Conservation (phyloP, 2,888 invertebrate species). For the Ctenicera cuprea region DNA sequence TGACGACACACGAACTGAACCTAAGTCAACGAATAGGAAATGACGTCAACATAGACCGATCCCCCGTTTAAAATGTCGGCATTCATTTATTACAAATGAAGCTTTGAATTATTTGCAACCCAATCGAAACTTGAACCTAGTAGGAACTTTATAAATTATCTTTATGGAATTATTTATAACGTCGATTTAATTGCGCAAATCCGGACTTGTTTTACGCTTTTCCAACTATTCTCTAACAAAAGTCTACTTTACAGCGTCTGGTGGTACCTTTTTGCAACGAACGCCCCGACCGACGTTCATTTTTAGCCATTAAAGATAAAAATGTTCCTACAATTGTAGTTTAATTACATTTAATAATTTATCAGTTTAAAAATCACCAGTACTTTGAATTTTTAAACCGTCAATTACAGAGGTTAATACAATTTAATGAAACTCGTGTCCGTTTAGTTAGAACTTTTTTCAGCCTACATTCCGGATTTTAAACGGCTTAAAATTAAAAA, state of each 20-base stretch:
- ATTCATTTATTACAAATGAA: constrained; percentile 64
- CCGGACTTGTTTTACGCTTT: constrained; percentile 45
- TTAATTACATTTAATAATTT: constrained; percentile 12
- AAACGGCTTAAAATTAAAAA: too few species aligned
- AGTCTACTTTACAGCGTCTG: neutral
- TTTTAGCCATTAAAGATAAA: constrained; percentile 19
- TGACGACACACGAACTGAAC: constrained; percentile 66
- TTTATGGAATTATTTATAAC: constrained; percentile 64
- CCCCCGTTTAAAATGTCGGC: constrained; percentile 66
- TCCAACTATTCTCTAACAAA: constrained; percentile 23
- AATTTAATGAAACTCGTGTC: constrained; percentile 13
- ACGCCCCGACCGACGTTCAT: neutral
- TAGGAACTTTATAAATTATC: constrained; percentile 64
- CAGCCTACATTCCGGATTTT: too few species aligned
- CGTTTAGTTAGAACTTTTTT: neutral
- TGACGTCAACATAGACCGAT: constrained; percentile 63
- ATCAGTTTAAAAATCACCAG: constrained; percentile 6
- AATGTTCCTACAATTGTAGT: constrained; percentile 4
- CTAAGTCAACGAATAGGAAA: constrained; percentile 66
- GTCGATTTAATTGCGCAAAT: constrained; percentile 52
- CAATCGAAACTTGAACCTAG: constrained; percentile 67
- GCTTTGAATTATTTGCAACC: constrained; percentile 66
- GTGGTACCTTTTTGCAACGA: too few species aligned
- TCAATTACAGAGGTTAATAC: constrained; percentile 6
- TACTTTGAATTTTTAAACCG: constrained; percentile 8